Conservation (phyloP, 2,797 vertebrate species). For the Triplophysa bombifrons region DNA sequence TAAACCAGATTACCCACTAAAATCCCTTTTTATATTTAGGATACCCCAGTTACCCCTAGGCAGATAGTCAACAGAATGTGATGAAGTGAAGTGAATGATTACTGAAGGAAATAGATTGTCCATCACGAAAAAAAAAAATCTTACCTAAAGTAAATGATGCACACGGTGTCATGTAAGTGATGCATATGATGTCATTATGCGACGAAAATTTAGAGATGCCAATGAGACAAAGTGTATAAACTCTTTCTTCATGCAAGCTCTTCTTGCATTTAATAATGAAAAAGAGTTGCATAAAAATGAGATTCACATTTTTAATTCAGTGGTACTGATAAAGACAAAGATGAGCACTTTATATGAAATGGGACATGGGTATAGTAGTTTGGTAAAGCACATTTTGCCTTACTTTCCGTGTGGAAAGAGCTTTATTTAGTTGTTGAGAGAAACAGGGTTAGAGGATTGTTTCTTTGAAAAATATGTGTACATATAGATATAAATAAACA, state of each 20-base stretch:
- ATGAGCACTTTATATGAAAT: no score
- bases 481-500: constrained; percentile 16
- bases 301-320: no score
- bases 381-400: constrained; percentile 4
- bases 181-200: no score
- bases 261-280: no score
- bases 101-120: neutral
- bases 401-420: neutral
- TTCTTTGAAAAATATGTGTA: constrained; percentile 4
- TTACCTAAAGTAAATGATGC: neutral
- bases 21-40: neutral
- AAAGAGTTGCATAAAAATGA: no score
- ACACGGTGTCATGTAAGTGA: no score
- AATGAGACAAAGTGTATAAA: neutral
- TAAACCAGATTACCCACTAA: neutral
- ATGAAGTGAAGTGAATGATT: neutral
- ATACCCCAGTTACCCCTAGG: constrained; percentile 30
- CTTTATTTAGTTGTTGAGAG: constrained; percentile 15
- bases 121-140: neutral
- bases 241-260: no score
- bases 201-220: no score
- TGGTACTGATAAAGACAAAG: no score
- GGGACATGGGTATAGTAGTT: neutral
- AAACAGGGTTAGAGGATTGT: constrained; percentile 4
- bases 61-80: no score